Evolutionary conservation across 1,140 invertebrate species (phyloP).

Genomic region (Bombus vancouverensis): DNA sequence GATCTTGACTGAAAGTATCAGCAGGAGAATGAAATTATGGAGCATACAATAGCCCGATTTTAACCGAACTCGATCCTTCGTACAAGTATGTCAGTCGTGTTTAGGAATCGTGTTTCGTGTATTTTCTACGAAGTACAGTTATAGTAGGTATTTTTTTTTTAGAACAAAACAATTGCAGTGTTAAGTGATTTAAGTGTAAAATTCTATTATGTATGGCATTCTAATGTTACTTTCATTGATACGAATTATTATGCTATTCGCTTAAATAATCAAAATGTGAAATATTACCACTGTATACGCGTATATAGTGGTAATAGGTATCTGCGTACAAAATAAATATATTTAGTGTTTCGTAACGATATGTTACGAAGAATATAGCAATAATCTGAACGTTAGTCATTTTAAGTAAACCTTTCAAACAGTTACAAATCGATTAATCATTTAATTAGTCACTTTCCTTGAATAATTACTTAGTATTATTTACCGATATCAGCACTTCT

Average conservation of each 20-base stretch:
- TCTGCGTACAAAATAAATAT: not conserved
- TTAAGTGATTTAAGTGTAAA: not conserved
- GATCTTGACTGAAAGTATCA: constrained; percentile 31
- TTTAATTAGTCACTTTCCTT: not conserved
- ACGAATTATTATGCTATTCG: not conserved
- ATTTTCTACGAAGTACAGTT: not conserved
- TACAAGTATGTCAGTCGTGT: not conserved
- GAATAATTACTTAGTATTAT: not conserved
- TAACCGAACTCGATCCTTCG: not conserved
- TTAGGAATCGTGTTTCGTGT: not conserved
- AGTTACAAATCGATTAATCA: not conserved
- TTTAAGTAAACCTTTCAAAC: not conserved
- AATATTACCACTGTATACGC: not conserved
- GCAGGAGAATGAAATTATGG: constrained; percentile 31
- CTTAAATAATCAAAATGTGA: not conserved
- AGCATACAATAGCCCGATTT: not conserved
- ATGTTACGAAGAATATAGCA: not conserved
- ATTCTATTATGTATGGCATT: not conserved
- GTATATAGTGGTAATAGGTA: too few species aligned
- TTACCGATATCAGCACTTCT: not conserved
- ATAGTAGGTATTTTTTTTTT: not conserved
- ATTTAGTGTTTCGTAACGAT: not conserved
- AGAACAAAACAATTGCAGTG: not conserved
- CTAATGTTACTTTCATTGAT: not conserved
- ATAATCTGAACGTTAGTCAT: not conserved